A percentile compares a stretch with the other conserved stretches of the same genome.
These are phyloP conservation scores for Amphipoea oculea DNA, from an alignment of 2,888 invertebrate species.

Conservation along the genomic window DNA sequence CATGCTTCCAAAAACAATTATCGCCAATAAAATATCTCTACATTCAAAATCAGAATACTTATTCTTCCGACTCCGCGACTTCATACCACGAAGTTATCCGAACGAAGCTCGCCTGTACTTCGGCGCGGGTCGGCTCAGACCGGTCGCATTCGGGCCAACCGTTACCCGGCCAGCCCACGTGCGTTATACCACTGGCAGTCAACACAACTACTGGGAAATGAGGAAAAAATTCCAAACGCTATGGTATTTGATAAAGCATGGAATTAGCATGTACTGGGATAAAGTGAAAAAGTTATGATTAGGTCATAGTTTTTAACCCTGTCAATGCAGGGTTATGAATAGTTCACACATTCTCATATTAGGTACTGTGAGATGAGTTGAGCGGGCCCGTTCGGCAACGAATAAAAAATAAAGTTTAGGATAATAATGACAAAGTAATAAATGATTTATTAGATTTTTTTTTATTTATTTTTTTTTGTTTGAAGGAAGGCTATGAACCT, in stretches of 20 bases:
- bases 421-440: background rate
- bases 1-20: no score
- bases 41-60: slow-evolving; percentile 20
- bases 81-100: slow-evolving; percentile 19
- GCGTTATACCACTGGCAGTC: slow-evolving; percentile 43
- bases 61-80: slow-evolving; percentile 24
- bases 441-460: background rate
- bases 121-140: slow-evolving; percentile 58
- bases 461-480: background rate
- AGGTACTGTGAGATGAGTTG: no score
- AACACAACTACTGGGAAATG: slow-evolving; percentile 47
- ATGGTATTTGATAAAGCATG: slow-evolving; percentile 5
- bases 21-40: slow-evolving; percentile 5
- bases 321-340: background rate
- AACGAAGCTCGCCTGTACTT: slow-evolving; percentile 24
- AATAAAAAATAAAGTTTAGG: no score
- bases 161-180: slow-evolving; percentile 74
- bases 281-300: slow-evolving; percentile 11
- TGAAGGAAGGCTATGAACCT: background rate
- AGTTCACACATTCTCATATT: background rate
- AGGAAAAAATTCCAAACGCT: slow-evolving; percentile 43
- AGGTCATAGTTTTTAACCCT: background rate
- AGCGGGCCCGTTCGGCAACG: no score
- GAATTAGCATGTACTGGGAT: background rate
- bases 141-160: slow-evolving; percentile 78